A percentile compares a stretch with the other conserved stretches of the same genome.
phyloP scores from a whole-genome alignment of 2,888 invertebrate genomes.

The Cylindroiulus punctatus region DNA sequence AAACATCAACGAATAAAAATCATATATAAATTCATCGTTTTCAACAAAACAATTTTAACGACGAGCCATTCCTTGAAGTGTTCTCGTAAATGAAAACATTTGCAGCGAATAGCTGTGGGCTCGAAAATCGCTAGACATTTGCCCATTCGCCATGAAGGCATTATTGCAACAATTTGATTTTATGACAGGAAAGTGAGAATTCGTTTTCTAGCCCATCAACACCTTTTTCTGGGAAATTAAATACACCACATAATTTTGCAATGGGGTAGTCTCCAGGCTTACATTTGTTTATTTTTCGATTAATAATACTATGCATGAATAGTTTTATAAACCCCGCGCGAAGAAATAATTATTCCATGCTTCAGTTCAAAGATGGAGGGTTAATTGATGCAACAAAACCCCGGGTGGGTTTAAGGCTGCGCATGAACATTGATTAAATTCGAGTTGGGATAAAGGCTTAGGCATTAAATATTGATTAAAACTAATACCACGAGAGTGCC shows the following conservation, averaged over 20 bases:
- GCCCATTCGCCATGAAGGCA: background rate
- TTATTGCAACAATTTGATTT: background rate
- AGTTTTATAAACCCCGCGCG: too few species aligned
- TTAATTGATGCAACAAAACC: background rate
- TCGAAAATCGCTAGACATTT: background rate
- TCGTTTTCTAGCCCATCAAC: background rate
- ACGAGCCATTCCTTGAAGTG: background rate
- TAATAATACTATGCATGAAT: too few species aligned
- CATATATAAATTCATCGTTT: constrained; percentile 16
- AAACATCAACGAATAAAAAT: constrained; percentile 10
- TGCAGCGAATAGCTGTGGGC: background rate
- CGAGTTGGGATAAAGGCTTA: background rate
- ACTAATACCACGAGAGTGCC: background rate
- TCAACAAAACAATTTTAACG: background rate
- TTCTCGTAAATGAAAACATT: background rate
- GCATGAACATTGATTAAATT: background rate
- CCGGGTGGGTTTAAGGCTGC: background rate
- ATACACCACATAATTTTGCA: too few species aligned
- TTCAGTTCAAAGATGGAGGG: background rate
- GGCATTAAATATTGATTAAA: constrained; percentile 1
- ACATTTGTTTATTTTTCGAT: too few species aligned
- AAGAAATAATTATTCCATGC: too few species aligned
- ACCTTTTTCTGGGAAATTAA: background rate
- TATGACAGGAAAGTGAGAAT: background rate
- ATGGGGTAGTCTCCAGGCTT: background rate